Conservation (phyloP, 2,113 vertebrate genomes). For the Canis aureus region DNA sequence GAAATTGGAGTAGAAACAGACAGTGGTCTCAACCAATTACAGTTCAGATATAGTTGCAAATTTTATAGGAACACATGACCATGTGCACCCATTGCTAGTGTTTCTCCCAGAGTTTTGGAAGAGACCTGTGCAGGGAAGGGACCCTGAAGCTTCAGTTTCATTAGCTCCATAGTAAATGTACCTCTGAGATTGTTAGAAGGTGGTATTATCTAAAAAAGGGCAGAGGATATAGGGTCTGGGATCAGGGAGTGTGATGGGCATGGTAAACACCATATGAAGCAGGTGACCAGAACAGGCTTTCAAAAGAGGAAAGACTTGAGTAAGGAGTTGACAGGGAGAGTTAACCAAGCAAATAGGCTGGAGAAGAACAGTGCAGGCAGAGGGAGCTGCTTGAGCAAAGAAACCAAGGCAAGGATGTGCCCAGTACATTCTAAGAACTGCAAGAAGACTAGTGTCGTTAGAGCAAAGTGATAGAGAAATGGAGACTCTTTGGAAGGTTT, state of each 20-base stretch:
- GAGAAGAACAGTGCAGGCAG: neutral
- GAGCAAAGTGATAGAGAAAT: neutral
- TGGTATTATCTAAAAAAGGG: neutral
- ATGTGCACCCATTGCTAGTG: neutral
- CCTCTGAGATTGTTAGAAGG: neutral
- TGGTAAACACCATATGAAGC: neutral
- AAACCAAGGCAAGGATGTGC: neutral
- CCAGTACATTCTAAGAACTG: neutral
- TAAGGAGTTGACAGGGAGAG: neutral
- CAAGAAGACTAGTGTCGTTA: neutral
- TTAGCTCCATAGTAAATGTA: neutral
- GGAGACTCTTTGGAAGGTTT: neutral
- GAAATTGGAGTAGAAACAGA: neutral
- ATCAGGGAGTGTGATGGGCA: accelerated
- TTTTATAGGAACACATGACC: neutral
- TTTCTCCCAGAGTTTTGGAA: neutral
- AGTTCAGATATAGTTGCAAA: neutral
- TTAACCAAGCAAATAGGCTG: neutral
- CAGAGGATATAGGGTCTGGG: neutral
- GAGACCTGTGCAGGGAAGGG: neutral
- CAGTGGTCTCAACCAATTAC: neutral
- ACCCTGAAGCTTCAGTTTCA: neutral
- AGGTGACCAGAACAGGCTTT: neutral
- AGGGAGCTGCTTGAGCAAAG: neutral
- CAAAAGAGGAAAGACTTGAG: neutral